Conservation (phyloP, 2,113 vertebrate genomes). For the Ctenomys sociabilis region DNA sequence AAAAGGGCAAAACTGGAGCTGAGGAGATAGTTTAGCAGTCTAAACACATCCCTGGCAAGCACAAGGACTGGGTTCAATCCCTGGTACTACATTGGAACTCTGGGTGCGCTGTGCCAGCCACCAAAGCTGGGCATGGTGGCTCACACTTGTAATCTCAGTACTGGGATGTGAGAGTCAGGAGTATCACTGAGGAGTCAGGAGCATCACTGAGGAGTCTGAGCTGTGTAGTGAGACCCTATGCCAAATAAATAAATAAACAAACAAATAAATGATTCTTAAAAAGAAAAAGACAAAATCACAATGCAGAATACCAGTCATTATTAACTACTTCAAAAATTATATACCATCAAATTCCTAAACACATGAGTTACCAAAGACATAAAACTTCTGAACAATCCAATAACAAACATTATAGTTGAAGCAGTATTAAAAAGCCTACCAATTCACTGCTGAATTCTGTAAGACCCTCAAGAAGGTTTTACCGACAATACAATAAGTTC, state of each 20-base stretch:
- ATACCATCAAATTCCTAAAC: background rate
- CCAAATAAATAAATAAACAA: too few relatives aligned
- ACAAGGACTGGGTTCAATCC: too few relatives aligned
- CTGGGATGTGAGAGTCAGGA: too few relatives aligned
- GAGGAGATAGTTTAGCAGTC: too few relatives aligned
- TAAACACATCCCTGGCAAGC: too few relatives aligned
- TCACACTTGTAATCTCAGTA: too few relatives aligned
- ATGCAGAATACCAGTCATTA: background rate
- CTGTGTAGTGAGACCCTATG: too few relatives aligned
- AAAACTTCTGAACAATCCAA: background rate
- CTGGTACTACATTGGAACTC: too few relatives aligned
- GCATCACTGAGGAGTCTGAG: too few relatives aligned
- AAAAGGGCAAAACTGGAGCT: background rate
- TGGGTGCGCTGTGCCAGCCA: too few relatives aligned
- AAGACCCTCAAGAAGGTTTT: background rate
- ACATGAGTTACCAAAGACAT: background rate
- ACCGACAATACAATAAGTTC: background rate
- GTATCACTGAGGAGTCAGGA: too few relatives aligned
- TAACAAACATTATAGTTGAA: background rate
- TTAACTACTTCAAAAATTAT: background rate
- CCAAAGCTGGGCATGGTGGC: too few relatives aligned
- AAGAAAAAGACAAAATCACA: background rate
- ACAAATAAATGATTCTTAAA: background rate
- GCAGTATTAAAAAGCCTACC: background rate
- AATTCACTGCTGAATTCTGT: background rate